These are phyloP conservation scores for Loripinus fragilis DNA, from an alignment of 2,888 invertebrate species.

Conservation along the genomic window DNA sequence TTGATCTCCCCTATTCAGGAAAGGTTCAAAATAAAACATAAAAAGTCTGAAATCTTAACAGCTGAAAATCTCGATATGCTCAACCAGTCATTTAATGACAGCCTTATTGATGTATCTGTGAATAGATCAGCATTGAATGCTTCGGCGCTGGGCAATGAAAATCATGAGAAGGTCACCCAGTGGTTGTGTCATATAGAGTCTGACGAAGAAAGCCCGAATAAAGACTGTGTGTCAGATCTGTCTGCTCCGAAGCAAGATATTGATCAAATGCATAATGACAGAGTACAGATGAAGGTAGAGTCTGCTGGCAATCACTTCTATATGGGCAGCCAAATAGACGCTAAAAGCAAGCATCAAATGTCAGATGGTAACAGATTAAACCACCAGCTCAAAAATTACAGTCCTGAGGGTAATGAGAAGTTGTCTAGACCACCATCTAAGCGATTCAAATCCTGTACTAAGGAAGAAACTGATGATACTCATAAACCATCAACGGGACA, in stretches of 20 bases:
- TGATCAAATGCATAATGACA: not conserved
- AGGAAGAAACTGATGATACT: not conserved
- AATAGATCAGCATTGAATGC: conserved; percentile 24
- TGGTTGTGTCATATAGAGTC: conserved; percentile 25
- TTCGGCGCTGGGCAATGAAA: not conserved
- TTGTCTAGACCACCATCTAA: not conserved
- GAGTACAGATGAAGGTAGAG: not conserved
- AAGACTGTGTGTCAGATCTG: not conserved
- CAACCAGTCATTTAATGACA: conserved; percentile 40
- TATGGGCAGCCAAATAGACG: too few species aligned
- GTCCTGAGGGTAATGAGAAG: too few species aligned
- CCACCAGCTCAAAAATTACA: too few species aligned
- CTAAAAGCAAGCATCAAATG: too few species aligned
- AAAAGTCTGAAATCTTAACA: conserved; percentile 20
- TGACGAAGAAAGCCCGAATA: not conserved
- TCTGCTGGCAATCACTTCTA: too few species aligned
- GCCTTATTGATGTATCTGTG: conserved; percentile 38
- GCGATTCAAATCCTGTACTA: not conserved
- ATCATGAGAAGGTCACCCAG: conserved; percentile 9
- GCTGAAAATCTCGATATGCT: conserved; percentile 38
- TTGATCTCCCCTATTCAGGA: conserved; percentile 5
- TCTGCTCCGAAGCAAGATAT: not conserved
- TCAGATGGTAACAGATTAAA: too few species aligned
- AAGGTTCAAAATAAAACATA: not conserved
- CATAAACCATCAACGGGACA: not conserved